These are phyloP conservation scores for Myoxocephalus aenaeus DNA, from an alignment of 2,797 vertebrate genomes.

Conservation along the genomic window DNA sequence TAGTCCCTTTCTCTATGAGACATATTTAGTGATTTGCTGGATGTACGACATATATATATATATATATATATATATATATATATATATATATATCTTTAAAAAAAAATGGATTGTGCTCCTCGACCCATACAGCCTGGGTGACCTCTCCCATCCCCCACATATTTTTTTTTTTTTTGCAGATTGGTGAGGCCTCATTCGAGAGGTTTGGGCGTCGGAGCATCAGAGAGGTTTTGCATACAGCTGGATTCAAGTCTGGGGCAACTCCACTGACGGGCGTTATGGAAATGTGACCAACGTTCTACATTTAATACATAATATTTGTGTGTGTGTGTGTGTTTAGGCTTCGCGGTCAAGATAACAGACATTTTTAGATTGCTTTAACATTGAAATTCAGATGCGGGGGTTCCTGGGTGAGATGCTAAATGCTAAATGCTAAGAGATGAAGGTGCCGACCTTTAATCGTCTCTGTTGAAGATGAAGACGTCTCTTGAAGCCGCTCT, in stretches of 20 bases:
- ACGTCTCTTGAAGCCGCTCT: slow-evolving; percentile 20
- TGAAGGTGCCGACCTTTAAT: slow-evolving; percentile 43
- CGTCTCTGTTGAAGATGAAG: slow-evolving; percentile 30
- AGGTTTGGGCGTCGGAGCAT: slow-evolving; percentile 75
- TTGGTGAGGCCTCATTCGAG: slow-evolving; percentile 71
- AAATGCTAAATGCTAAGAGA: slow-evolving; percentile 31
- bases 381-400: not conserved
- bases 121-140: slow-evolving; percentile 62
- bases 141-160: slow-evolving; percentile 67
- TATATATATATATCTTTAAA: too few relatives aligned
- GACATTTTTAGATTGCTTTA: not conserved
- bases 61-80: too few relatives aligned
- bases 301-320: not conserved
- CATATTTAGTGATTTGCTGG: too few relatives aligned
- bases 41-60: not conserved
- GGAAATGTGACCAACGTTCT: slow-evolving; percentile 11
- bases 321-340: not conserved
- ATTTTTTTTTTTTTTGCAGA: slow-evolving; percentile 37
- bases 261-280: slow-evolving; percentile 20
- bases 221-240: slow-evolving; percentile 82
- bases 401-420: slow-evolving; percentile 13
- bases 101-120: slow-evolving; percentile 26
- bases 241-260: slow-evolving; percentile 71
- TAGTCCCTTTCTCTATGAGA: not conserved
- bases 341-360: slow-evolving; percentile 11